Percentiles rank a stretch among this genome's conserved stretches.
Conservation (phyloP, 1,140 invertebrate species). For the Akabosia matsudoensis region DNA sequence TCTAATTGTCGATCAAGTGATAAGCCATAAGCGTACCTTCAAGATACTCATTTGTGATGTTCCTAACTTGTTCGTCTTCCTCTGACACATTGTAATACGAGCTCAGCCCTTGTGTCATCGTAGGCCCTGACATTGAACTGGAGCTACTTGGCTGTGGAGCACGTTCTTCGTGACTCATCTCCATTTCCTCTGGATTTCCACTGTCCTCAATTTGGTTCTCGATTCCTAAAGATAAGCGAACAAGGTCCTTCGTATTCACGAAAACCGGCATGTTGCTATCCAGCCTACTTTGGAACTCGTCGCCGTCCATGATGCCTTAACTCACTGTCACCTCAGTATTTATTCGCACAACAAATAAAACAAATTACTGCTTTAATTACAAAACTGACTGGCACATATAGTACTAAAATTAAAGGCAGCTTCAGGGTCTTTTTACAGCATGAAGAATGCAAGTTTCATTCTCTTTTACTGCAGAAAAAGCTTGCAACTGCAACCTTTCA, state of each 20-base stretch:
- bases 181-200: background rate
- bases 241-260: background rate
- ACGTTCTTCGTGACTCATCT: background rate
- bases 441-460: no score
- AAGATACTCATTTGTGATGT: constrained; percentile 22
- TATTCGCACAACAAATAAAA: no score
- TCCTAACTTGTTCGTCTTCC: constrained; percentile 20
- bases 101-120: background rate
- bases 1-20: background rate
- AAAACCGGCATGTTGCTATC: background rate
- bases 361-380: no score
- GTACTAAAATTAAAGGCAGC: no score
- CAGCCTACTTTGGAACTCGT: background rate
- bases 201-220: background rate
- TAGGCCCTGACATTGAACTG: background rate
- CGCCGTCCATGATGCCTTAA: background rate
- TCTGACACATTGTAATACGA: constrained; percentile 17
- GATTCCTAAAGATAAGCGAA: background rate
- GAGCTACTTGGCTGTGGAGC: background rate
- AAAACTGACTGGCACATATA: no score
- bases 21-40: constrained; percentile 28
- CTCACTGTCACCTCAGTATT: no score
- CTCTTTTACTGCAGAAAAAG: no score
- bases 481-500: no score
- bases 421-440: no score